Conservation (phyloP, 2,113 vertebrate genomes). For the Thunnus thynnus region DNA sequence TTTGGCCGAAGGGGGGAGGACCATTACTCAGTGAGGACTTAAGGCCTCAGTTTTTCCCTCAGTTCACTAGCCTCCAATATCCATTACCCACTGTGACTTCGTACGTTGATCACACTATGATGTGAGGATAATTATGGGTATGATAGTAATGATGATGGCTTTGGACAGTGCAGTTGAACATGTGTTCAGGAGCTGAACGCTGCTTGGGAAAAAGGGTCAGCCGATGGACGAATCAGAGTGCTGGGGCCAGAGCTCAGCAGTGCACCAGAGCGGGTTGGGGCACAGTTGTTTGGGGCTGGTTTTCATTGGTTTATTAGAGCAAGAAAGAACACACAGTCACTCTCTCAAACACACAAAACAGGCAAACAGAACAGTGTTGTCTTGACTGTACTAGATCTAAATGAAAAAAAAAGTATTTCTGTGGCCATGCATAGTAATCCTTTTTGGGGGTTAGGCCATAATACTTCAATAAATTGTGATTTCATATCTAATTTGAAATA, state of each 20-base stretch:
- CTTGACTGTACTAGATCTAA: not conserved
- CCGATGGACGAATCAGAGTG: conserved; percentile 7
- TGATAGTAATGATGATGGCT: conserved; percentile 58
- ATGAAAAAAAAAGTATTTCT: not conserved
- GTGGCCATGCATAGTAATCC: not conserved
- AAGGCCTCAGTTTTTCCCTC: conserved; percentile 50
- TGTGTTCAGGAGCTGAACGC: conserved; percentile 35
- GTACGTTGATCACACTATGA: conserved; percentile 59
- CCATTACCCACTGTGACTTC: conserved; percentile 61
- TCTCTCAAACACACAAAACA: not conserved
- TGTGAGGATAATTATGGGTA: conserved; percentile 66
- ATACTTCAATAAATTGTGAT: not conserved
- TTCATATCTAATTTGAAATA: not conserved
- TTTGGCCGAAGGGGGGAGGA: conserved; percentile 69
- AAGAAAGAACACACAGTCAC: not conserved
- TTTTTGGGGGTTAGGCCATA: not conserved
- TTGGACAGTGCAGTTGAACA: conserved; percentile 53
- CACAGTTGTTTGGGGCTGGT: not conserved
- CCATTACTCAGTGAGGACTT: conserved; percentile 66
- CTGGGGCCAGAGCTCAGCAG: conserved; percentile 1
- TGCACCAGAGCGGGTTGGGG: not conserved
- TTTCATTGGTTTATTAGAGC: conserved; percentile 1
- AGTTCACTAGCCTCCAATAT: conserved; percentile 44
- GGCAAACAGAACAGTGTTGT: not conserved
- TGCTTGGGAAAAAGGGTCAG: conserved; percentile 8